phyloP scores from a whole-genome alignment of 1,140 invertebrate genomes.

The Lethrus apterus region DNA sequence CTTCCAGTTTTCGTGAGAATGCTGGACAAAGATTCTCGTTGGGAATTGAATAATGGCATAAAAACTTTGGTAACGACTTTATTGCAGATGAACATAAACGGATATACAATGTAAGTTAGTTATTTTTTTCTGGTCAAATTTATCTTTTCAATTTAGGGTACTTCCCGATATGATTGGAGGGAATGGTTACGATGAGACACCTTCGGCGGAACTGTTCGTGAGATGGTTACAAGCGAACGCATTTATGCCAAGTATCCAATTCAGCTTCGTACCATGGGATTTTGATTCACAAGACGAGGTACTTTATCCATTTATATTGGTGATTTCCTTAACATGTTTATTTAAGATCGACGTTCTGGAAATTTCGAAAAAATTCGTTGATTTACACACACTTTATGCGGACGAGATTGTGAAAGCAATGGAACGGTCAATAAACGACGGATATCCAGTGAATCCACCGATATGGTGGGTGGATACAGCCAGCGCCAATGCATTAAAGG shows the following conservation, averaged over 20 bases:
- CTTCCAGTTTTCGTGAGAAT: constrained; percentile 80
- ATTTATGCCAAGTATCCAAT: constrained; percentile 83
- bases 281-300: constrained; percentile 39
- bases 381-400: constrained; percentile 61
- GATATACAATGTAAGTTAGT: constrained; percentile 59
- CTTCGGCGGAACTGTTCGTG: constrained; percentile 75
- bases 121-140: too few relatives aligned
- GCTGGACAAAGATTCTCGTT: constrained; percentile 78
- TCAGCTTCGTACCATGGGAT: constrained; percentile 82
- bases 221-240: constrained; percentile 82
- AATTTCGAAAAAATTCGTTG: constrained; percentile 59
- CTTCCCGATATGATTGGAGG: constrained; percentile 91
- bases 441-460: constrained; percentile 74
- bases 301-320: background rate
- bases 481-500: constrained; percentile 39
- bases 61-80: constrained; percentile 72
- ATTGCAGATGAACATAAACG: constrained; percentile 72
- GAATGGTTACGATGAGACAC: constrained; percentile 63
- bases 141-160: constrained; percentile 42
- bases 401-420: constrained; percentile 56
- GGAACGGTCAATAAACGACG: constrained; percentile 50
- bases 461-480: constrained; percentile 85
- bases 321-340: constrained; percentile 7
- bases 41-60: constrained; percentile 72
- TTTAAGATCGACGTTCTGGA: constrained; percentile 30